Evolutionary conservation across 2,797 vertebrate genomes (phyloP).

Genomic region (Cossypha niveicapilla): DNA sequence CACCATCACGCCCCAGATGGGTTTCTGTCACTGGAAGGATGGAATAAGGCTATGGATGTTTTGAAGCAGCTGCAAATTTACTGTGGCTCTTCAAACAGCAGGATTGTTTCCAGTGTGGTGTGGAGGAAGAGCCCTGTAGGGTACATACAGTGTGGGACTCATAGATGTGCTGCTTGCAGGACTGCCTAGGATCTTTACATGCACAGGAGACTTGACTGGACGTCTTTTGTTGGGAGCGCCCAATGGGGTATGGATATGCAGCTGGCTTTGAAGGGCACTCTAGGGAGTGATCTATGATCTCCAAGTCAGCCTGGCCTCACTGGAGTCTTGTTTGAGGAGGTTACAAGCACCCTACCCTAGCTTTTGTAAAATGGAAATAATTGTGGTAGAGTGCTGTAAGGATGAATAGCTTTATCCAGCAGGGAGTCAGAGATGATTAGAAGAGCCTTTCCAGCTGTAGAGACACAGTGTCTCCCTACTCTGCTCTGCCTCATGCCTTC

Average conservation of each 20-base stretch:
- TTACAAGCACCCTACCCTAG: neutral
- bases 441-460: neutral
- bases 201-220: neutral
- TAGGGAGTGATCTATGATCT: neutral
- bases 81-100: neutral
- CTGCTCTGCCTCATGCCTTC: neutral
- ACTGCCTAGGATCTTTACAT: neutral
- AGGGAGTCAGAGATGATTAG: neutral
- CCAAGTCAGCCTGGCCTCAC: neutral
- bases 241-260: neutral
- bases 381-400: neutral
- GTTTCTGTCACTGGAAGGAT: neutral
- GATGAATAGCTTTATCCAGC: neutral
- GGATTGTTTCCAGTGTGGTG: neutral
- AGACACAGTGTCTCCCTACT: neutral
- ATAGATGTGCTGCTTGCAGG: neutral
- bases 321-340: neutral
- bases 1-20: fast-evolving
- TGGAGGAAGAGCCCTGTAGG: neutral
- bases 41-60: neutral
- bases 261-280: neutral
- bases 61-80: neutral
- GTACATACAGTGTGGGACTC: neutral
- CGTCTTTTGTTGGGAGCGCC: neutral
- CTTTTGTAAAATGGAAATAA: conserved; percentile 21